phyloP scores from a whole-genome alignment of 2,888 invertebrate genomes.

The Nemotelus pantherinus region DNA sequence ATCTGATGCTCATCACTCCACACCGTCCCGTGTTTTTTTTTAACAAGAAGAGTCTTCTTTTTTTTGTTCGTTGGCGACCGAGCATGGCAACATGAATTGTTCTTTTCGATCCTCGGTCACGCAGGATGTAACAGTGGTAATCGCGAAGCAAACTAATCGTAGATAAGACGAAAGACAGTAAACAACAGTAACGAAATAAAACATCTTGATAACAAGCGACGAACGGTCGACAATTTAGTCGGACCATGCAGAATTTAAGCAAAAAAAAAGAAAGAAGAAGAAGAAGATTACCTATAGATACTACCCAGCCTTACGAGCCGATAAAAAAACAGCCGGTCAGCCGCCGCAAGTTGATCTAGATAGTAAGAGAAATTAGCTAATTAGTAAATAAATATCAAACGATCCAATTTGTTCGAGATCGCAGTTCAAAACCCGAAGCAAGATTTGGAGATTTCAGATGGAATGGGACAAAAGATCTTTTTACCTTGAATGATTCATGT shows the following conservation, averaged over 20 bases:
- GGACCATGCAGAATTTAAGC: neutral
- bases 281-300: neutral
- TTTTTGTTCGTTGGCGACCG: no score
- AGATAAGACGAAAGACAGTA: neutral
- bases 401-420: conserved; percentile 27
- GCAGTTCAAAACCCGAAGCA: conserved; percentile 2
- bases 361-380: conserved; percentile 33
- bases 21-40: no score
- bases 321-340: neutral
- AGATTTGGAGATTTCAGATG: conserved; percentile 1
- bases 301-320: neutral
- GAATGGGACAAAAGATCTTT: neutral
- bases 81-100: no score
- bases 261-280: neutral
- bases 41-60: no score
- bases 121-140: no score
- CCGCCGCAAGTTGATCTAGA: conserved; percentile 8
- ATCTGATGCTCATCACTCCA: conserved; percentile 1
- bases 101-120: no score
- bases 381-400: conserved; percentile 23
- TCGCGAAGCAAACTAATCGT: neutral
- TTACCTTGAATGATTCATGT: no score
- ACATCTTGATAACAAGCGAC: neutral
- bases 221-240: no score
- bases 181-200: neutral